Conservation (phyloP, 2,888 invertebrate species). For the Eudemis profundana region DNA sequence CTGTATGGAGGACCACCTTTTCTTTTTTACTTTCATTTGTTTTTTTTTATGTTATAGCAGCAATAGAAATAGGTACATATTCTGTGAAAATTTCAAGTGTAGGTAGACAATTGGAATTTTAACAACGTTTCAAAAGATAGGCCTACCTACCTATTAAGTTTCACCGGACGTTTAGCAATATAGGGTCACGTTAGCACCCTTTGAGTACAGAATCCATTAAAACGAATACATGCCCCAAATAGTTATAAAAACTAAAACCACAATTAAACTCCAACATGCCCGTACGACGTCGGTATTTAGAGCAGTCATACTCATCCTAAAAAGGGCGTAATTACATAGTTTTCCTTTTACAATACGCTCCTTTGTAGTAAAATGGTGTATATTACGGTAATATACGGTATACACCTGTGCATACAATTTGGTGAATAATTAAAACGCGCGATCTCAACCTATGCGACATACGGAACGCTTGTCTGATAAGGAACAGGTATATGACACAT, state of each 20-base stretch:
- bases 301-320: constrained; percentile 1
- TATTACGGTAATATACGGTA: too few species aligned
- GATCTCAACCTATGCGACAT: constrained; percentile 19
- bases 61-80: too few species aligned
- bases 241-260: constrained; percentile 7
- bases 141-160: too few species aligned
- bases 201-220: too few species aligned
- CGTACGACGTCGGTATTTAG: constrained; percentile 30
- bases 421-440: constrained; percentile 22
- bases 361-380: neutral
- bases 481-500: neutral
- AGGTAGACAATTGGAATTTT: too few species aligned
- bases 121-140: too few species aligned
- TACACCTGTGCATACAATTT: constrained; percentile 35
- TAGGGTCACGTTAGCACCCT: too few species aligned
- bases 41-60: too few species aligned
- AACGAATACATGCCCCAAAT: neutral
- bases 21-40: too few species aligned
- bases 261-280: constrained; percentile 26
- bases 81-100: too few species aligned
- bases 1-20: too few species aligned
- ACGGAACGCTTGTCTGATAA: constrained; percentile 19
- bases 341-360: neutral
- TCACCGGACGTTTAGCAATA: too few species aligned
- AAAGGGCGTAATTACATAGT: neutral